A percentile compares a stretch with the other conserved stretches of the same genome.
Conservation (phyloP, 2,888 invertebrate genomes). For the Horisme vitalbata region DNA sequence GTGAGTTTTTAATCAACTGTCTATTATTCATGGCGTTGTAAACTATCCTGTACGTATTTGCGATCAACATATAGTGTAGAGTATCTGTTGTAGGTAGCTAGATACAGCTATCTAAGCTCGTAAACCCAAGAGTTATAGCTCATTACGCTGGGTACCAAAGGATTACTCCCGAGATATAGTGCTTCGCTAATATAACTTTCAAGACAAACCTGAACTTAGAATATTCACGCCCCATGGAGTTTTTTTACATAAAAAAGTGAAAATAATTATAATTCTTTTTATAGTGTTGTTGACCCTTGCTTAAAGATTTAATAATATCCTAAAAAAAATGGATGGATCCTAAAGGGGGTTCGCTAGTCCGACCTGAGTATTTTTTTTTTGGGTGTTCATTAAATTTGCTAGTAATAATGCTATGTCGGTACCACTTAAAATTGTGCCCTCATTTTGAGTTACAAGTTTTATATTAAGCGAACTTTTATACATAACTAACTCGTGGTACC, state of each 20-base stretch:
- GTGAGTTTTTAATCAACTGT: conserved; percentile 47
- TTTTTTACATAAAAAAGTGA: conserved; percentile 17
- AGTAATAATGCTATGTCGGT: too few relatives aligned
- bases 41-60: conserved; percentile 29
- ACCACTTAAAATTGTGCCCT: neutral
- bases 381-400: too few relatives aligned
- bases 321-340: conserved; percentile 6
- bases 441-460: neutral
- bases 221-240: conserved; percentile 9
- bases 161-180: conserved; percentile 36
- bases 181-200: conserved; percentile 32
- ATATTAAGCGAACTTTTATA: too few relatives aligned
- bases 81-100: conserved; percentile 22
- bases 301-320: too few relatives aligned
- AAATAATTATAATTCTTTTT: too few relatives aligned
- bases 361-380: too few relatives aligned
- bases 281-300: too few relatives aligned
- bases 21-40: conserved; percentile 37
- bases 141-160: conserved; percentile 36
- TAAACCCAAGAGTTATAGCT: conserved; percentile 42
- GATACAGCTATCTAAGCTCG: conserved; percentile 36
- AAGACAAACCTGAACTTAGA: conserved; percentile 28
- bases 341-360: too few relatives aligned
- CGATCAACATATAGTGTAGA: conserved; percentile 12
- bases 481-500: too few relatives aligned